A percentile compares a stretch with the other conserved stretches of the same genome.
Conservation (phyloP, 1,140 invertebrate species). For the Drosophila arawakana region DNA sequence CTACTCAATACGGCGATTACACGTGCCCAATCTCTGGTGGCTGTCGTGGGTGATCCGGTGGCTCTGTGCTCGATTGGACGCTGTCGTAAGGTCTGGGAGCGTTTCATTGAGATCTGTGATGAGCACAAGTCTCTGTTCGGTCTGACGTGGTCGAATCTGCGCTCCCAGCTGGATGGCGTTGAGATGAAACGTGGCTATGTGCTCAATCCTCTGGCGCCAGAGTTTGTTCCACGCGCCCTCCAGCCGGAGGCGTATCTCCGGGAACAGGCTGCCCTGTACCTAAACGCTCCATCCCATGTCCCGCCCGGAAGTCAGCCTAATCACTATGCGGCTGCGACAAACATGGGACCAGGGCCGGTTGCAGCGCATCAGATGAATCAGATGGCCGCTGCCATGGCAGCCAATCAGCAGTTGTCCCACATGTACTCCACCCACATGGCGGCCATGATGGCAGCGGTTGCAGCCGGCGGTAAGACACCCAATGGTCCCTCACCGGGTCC, state of each 20-base stretch:
- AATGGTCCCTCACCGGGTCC: conserved; percentile 55
- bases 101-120: conserved; percentile 91
- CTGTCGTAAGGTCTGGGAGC: conserved; percentile 94
- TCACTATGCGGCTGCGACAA: conserved; percentile 55
- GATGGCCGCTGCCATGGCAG: conserved; percentile 73
- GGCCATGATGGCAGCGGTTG: conserved; percentile 70
- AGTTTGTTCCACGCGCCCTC: conserved; percentile 89
- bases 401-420: conserved; percentile 63
- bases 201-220: conserved; percentile 92
- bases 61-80: conserved; percentile 93
- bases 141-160: conserved; percentile 89
- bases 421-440: conserved; percentile 74
- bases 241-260: conserved; percentile 85
- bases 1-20: conserved; percentile 95
- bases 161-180: conserved; percentile 89
- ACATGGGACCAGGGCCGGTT: conserved; percentile 66
- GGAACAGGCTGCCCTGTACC: conserved; percentile 76
- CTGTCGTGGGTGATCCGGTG: conserved; percentile 94
- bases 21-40: conserved; percentile 93
- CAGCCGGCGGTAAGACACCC: conserved; percentile 55
- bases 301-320: conserved; percentile 57
- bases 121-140: conserved; percentile 91
- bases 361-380: conserved; percentile 72
- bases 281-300: conserved; percentile 58
- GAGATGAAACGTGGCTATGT: conserved; percentile 91